Evolutionary conservation across 2,888 invertebrate genomes (phyloP).

Genomic region (Arenicola marina): DNA sequence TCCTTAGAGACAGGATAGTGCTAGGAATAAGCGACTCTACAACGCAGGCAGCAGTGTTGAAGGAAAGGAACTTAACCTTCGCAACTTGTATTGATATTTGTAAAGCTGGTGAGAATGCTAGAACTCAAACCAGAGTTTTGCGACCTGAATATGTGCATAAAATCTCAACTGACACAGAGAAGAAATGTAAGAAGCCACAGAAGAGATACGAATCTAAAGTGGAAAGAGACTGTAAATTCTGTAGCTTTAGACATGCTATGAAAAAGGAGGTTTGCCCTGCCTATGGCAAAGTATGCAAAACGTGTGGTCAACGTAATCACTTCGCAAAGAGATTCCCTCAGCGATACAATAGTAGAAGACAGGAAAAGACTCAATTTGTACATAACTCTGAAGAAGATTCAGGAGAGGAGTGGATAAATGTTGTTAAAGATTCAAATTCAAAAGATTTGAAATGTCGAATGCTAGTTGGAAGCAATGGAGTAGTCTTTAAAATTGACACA

Average conservation of each 20-base stretch:
- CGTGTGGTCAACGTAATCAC: slow-evolving; percentile 9
- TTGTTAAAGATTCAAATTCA: too few species aligned
- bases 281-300: slow-evolving; percentile 4
- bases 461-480: slow-evolving; percentile 1
- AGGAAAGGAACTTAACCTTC: slow-evolving; percentile 10
- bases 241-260: slow-evolving; percentile 1
- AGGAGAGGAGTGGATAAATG: background rate
- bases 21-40: slow-evolving; percentile 13
- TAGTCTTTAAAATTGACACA: too few species aligned
- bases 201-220: background rate
- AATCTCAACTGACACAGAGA: background rate
- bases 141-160: slow-evolving; percentile 9
- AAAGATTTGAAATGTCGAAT: slow-evolving; percentile 5
- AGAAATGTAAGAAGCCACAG: background rate
- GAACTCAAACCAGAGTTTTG: background rate
- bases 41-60: slow-evolving; percentile 12
- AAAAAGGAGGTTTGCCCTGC: slow-evolving; percentile 15
- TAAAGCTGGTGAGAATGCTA: slow-evolving; percentile 14
- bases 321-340: slow-evolving; percentile 1
- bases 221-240: slow-evolving; percentile 11
- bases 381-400: too few species aligned
- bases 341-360: background rate
- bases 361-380: background rate
- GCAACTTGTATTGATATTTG: background rate
- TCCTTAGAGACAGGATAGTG: slow-evolving; percentile 22